Base-by-base conservation (phyloP, 2,797 vertebrate genomes). In the Calcarius lapponicus region DNA sequence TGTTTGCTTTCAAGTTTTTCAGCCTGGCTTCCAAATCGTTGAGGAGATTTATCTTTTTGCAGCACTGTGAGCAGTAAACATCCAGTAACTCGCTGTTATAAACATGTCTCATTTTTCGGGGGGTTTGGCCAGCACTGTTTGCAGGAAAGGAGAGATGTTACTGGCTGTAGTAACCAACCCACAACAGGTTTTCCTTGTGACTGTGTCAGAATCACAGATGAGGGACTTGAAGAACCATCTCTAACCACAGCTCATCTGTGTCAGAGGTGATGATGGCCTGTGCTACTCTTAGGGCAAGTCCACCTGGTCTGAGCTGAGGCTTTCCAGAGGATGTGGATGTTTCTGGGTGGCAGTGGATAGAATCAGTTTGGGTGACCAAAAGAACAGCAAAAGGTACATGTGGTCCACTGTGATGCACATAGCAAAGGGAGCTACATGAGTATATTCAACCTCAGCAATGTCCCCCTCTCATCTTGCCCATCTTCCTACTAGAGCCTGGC, bases 1-100 rank as follows among this genome's bases (percentile, higher is more conserved):
- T 99, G 98, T 99, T 99, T 91, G 98, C 98, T 97, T 99, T 99
- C 79, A 99, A 98, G 97, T 98, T 99, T 97, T 98, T 99, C 76
- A 99, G 99, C n/a, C 99, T 98, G 91, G 98, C 99, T 96, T 99
- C 99, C 97, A 99, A 97, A 97, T 99, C 99, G 80, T 99, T 99
- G 32, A 99, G 98, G 76, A 99, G 98, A 95, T 99, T 99, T 98
- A 99, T 99, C 97, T 99, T 99, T 97, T 99, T 99, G 98, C 99
- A 99, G 98, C 99, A 99, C 97, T 99, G 99, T n/a, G 99, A 99
- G 97, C 99, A 99, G 98, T 99, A 99, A 81, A 99, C 98, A 64
- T 99, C 99, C 97, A 99, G 98, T 45, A 98, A 93, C 66, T 99
- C 99, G 5, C 96, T 98, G 56, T 98, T 98, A 98, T 98, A 99